Base-by-base conservation (phyloP, 2,113 vertebrate genomes). In the Hiodon alosoides region DNA sequence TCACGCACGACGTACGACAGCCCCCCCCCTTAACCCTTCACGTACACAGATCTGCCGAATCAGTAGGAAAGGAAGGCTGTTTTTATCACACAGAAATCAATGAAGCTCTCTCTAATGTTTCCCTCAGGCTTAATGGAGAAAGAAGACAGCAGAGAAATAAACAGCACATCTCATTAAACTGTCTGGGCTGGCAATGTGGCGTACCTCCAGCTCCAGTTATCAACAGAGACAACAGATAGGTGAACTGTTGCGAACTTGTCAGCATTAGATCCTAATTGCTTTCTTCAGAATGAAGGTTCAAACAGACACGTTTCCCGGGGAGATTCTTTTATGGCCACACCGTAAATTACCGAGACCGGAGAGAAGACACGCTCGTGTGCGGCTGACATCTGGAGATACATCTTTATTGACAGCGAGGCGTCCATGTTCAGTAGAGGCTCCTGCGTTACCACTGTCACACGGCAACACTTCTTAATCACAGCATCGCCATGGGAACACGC, bases 171-270 rank as follows among this genome's bases (percentile, higher is more conserved):
- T 92, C 87, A 91, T 90, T 92, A 91, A 93, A 91, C 90, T 88
- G 90, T 90, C 86, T 92, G 90, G 87, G 90, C 91, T 86, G 88
- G 85, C 79, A 83, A 86, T 84, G 88, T 69, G 69, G 84, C 86
- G 78, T 80, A 86, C 86, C 89, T 89, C 86, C 80, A 75, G 78
- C 87, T 87, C 88, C 88, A 87, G 87, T 87, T 87, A 92, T 93
- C 90, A 92, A 88, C 87, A 86, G 89, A 91, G 90, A 93, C 89
- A 89, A 90, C 87, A 81, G 91, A 87, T 81, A 91, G 81, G 82
- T 91, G 91, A 93, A 92, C 91, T 93, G 91, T 91, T 90, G 90
- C 90, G 89, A 93, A 92, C 90, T 92, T 93, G 91, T 93, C 91
- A 93, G 88, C 85, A 83, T 88, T 82, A 83, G 84, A 90, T 92